Conservation (phyloP, 2,888 invertebrate genomes). For the Theodoxus fluviatilis region DNA sequence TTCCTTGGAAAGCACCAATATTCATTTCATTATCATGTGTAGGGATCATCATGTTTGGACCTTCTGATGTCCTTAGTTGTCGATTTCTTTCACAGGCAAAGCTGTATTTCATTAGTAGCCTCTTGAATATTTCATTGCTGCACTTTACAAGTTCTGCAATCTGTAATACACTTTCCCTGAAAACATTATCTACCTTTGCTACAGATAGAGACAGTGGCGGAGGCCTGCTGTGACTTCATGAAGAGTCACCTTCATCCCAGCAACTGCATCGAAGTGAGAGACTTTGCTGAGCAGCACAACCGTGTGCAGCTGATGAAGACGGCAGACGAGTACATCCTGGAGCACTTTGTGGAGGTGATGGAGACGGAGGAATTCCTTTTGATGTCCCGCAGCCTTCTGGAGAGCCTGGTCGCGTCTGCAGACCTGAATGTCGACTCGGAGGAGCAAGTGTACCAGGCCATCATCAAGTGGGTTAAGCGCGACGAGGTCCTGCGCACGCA, state of each 20-base stretch:
- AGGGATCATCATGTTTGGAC: too few species aligned
- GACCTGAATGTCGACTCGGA: conserved; percentile 58
- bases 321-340: conserved; percentile 59
- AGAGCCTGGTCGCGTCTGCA: conserved; percentile 53
- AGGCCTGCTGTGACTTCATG: conserved; percentile 67
- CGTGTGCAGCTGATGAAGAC: conserved; percentile 56
- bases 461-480: conserved; percentile 65
- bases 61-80: too few species aligned
- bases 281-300: conserved; percentile 67
- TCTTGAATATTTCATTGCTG: too few species aligned
- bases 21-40: too few species aligned
- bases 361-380: conserved; percentile 58
- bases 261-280: conserved; percentile 66
- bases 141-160: too few species aligned
- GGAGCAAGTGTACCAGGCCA: conserved; percentile 63
- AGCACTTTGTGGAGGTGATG: conserved; percentile 58
- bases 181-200: too few species aligned
- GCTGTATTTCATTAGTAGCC: too few species aligned
- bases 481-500: conserved; percentile 53
- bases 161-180: too few species aligned
- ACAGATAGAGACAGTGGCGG: conserved; percentile 66
- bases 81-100: too few species aligned
- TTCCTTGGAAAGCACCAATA: too few species aligned
- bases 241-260: conserved; percentile 63
- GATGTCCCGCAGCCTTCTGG: conserved; percentile 54